Base-by-base conservation (phyloP, 2,888 invertebrate species). In the Sicus ferrugineus region DNA sequence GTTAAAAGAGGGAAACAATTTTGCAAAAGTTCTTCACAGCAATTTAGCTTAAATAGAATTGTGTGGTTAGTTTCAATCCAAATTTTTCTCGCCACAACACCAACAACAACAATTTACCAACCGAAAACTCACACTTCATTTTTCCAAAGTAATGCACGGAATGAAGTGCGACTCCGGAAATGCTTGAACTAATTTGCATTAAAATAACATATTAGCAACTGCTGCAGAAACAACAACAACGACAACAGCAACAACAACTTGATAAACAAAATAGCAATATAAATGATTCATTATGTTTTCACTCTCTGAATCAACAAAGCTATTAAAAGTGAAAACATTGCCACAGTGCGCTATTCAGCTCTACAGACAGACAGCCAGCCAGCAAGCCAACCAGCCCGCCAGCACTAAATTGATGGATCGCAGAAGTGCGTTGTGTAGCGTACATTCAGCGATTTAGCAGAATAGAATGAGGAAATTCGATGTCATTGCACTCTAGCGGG, bases 251-350 rank as follows among this genome's bases (percentile, higher is more conserved):
- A 23, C 9, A 59, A 42, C 42, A 61, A 61, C 38, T 61, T 21
- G 61, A 14, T 42, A 38, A 38, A 61, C 4, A 9, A 50, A 31
- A 19, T 64, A 31, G 50, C 26, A 50, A 50, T 48, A 50, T 50
- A 48, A 64, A 64, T 64, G 48, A 64, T 50, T 64, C 64, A 64
- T 64, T 64, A 50, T 19, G 30, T 48, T 50, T 50, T 50, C 64
- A 50, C 26, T 50, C 64, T 50, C 21, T n/a, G 28, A 46, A 62
- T 62, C 19, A 38, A 28, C 59, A 26, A 61, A 64, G 26, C 30
- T 14, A 48, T 9, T 48, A 48, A 63, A 63, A 63, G 48, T 42
- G 63, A 63, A 63, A 63, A 23, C 34, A 34, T 34, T 34, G 34
- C 14, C 34, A 34, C 11, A n/a, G n/a, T n/a, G n/a, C n/a, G n/a